Evolutionary conservation across 1,140 invertebrate species (phyloP).

Genomic region (Teleopsis dalmanni): DNA sequence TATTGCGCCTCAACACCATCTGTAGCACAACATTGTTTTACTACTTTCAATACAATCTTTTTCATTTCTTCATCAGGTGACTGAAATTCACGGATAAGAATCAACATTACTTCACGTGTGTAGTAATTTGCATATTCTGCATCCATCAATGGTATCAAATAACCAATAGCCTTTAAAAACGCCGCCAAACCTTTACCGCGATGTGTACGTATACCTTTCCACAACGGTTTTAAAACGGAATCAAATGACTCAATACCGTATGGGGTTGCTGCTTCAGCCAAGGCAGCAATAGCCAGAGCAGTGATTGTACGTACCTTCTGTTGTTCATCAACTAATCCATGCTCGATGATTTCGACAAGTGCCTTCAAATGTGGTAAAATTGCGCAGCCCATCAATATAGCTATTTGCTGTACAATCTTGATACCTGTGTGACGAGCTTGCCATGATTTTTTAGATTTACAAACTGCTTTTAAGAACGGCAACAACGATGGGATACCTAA

Average conservation of each 20-base stretch:
- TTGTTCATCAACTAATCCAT: slow-evolving; percentile 83
- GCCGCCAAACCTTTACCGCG: slow-evolving; percentile 97
- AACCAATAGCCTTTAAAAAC: slow-evolving; percentile 98
- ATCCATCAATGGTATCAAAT: slow-evolving; percentile 98
- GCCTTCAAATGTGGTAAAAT: slow-evolving; percentile 97
- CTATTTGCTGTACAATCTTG: slow-evolving; percentile 99
- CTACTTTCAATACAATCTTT: slow-evolving; percentile 99
- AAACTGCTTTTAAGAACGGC: slow-evolving; percentile 98
- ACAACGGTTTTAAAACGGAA: slow-evolving; percentile 96
- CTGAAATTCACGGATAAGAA: slow-evolving; percentile 97
- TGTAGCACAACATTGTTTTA: slow-evolving; percentile 99
- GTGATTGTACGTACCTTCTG: slow-evolving; percentile 95
- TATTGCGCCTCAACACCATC: slow-evolving; percentile 99
- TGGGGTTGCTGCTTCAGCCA: slow-evolving; percentile 96
- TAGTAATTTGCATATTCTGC: slow-evolving; percentile 99
- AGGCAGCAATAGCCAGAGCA: slow-evolving; percentile 93
- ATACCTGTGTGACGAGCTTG: slow-evolving; percentile 99
- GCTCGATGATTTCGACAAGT: slow-evolving; percentile 99
- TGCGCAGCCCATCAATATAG: slow-evolving; percentile 99
- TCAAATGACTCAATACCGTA: slow-evolving; percentile 99
- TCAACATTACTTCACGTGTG: slow-evolving; percentile 99
- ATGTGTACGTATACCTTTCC: slow-evolving; percentile 98
- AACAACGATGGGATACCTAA: slow-evolving; percentile 95
- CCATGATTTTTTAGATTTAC: slow-evolving; percentile 99
- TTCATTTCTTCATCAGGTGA: slow-evolving; percentile 99